Base-by-base conservation (phyloP, 2,888 invertebrate species). In the Tethea ocularis region DNA sequence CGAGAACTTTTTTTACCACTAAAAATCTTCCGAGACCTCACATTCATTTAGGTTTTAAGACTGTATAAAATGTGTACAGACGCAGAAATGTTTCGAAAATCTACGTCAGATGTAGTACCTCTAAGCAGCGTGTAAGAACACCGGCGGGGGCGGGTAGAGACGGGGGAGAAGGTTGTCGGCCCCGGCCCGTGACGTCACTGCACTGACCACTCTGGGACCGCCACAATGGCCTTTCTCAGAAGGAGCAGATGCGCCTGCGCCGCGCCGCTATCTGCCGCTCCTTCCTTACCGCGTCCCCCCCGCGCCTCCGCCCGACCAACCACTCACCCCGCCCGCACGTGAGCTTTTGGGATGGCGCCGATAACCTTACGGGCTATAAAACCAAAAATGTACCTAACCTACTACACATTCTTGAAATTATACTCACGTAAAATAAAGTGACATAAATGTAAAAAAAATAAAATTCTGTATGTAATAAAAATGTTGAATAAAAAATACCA, bases 181-280 rank as follows among this genome's bases (percentile, higher is more conserved):
- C 91, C 86, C 86, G 75, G 82, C 86, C 86, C 80, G 91, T 93
- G 92, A 93, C 93, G 92, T 91, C 91, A 91, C 82, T 87, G 84
- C 84, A 88, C 89, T 91, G 91, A 89, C 91, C 90, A 88, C 89
- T 88, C 78, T 80, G 84, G 85, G 86, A 85, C 85, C 85, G 86
- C 84, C 89, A 89, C 88, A 89, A 88, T 88, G 87, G 89, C 84
- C 90, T 89, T 92, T 91, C 92, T 91, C 78, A 88, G 90, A 91
- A 91, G 87, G 87, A 91, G 90, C 91, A 89, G 89, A 91, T 90
- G 90, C 88, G 87, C 85, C 76, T 75, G 84, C 83, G 87, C 85
- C 85, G 84, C 83, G 87, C 85, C 85, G 83, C 87, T 87, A 85
- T 87, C 86, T 82, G 75, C 83, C 81, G 80, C 78, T 46, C 46